A percentile compares a stretch with the other conserved stretches of the same genome.
Conservation (phyloP, 2,797 vertebrate genomes). For the Lophius americanus region DNA sequence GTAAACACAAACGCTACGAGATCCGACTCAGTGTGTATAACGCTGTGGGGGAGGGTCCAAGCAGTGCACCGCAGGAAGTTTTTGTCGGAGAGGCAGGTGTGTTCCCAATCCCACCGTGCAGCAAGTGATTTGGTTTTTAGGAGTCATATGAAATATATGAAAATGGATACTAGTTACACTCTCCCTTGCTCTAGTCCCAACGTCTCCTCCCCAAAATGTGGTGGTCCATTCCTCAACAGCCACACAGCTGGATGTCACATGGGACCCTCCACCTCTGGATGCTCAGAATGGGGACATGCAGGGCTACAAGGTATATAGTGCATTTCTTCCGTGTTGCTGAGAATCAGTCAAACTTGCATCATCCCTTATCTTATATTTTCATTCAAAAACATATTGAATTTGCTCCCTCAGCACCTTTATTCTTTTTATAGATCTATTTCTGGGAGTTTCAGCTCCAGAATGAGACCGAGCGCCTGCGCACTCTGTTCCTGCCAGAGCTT, state of each 20-base stretch:
- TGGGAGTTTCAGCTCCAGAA: constrained; percentile 93
- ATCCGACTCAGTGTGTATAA: constrained; percentile 96
- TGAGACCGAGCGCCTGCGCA: constrained; percentile 87
- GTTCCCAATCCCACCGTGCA: constrained; percentile 70
- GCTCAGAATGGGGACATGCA: constrained; percentile 96
- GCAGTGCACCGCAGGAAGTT: constrained; percentile 92
- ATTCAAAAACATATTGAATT: constrained; percentile 6
- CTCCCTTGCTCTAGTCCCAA: constrained; percentile 83
- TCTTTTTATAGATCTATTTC: constrained; percentile 88
- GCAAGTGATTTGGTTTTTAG: constrained; percentile 2
- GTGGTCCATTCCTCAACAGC: constrained; percentile 88
- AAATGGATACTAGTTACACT: constrained; percentile 9
- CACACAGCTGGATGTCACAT: constrained; percentile 93
- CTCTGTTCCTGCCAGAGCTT: constrained; percentile 92
- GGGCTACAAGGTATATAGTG: constrained; percentile 91
- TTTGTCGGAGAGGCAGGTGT: constrained; percentile 97
- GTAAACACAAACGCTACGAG: constrained; percentile 95
- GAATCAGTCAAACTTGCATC: constrained; percentile 30
- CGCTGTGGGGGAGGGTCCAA: constrained; percentile 91
- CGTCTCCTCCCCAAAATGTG: constrained; percentile 87
- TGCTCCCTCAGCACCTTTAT: constrained; percentile 25
- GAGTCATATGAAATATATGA: neutral
- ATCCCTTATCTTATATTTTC: constrained; percentile 15
- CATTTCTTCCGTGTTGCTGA: constrained; percentile 10
- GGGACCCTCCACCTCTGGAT: constrained; percentile 91